phyloP scores from a whole-genome alignment of 2,888 invertebrate species.

The Hemicrepidius hirtus region DNA sequence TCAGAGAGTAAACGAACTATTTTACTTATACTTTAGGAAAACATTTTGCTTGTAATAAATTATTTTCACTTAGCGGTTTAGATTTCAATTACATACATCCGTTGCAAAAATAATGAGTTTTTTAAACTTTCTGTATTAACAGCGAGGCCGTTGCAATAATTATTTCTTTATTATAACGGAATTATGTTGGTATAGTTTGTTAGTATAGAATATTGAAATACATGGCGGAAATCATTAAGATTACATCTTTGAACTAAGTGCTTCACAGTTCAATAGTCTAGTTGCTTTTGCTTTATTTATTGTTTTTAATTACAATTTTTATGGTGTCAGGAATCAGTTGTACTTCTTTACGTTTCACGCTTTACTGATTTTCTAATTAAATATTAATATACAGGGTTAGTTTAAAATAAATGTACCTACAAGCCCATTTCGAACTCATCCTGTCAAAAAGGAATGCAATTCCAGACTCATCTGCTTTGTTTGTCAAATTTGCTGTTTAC shows the following conservation, averaged over 20 bases:
- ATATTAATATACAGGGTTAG: background rate
- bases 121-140: slow-evolving; percentile 4
- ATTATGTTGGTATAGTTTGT: slow-evolving; percentile 20
- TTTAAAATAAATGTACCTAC: background rate
- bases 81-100: slow-evolving; percentile 7
- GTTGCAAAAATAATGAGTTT: slow-evolving; percentile 15
- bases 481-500: too few species aligned
- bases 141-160: slow-evolving; percentile 12
- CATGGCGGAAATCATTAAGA: slow-evolving; percentile 40
- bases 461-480: too few species aligned
- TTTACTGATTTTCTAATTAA: background rate
- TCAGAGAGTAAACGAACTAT: background rate
- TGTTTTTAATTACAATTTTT: slow-evolving; percentile 24
- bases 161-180: slow-evolving; percentile 32
- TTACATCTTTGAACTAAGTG: slow-evolving; percentile 29
- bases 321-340: background rate
- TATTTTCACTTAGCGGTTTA: background rate
- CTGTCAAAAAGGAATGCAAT: too few species aligned
- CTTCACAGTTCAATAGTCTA: slow-evolving; percentile 37
- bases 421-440: too few species aligned
- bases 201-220: slow-evolving; percentile 15
- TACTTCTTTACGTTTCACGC: background rate
- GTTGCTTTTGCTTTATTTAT: slow-evolving; percentile 22
- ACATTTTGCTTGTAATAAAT: background rate
- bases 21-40: background rate